These are phyloP conservation scores for Mizuhopecten yessoensis DNA, from an alignment of 1,140 invertebrate species.

Conservation along the genomic window DNA sequence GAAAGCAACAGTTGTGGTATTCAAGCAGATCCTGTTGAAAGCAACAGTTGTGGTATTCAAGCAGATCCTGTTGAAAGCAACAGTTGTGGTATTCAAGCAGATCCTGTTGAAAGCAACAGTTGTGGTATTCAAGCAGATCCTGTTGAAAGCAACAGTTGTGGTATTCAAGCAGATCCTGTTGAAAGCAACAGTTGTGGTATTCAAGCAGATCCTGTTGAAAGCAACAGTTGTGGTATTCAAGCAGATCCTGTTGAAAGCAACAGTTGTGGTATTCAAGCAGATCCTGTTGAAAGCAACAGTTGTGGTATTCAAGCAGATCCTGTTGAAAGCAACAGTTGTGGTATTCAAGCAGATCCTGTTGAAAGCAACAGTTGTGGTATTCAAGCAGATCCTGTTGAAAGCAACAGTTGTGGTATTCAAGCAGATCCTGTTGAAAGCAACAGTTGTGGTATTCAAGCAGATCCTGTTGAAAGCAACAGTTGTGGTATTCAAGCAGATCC, in stretches of 20 bases:
- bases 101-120: neutral
- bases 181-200: neutral
- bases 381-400: neutral
- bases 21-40: neutral
- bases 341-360: neutral
- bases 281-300: neutral
- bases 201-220: neutral
- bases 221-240: neutral
- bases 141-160: neutral
- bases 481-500: too few species aligned
- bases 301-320: neutral
- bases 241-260: neutral
- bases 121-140: neutral
- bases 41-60: neutral
- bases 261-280: neutral
- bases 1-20: neutral
- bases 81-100: neutral
- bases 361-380: neutral
- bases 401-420: too few species aligned
- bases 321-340: neutral
- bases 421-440: too few species aligned
- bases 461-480: too few species aligned
- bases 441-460: too few species aligned
- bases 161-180: neutral
- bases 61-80: neutral